These are phyloP conservation scores for Patagioenas fasciata DNA, from an alignment of 2,113 vertebrate species.

Conservation along the genomic window DNA sequence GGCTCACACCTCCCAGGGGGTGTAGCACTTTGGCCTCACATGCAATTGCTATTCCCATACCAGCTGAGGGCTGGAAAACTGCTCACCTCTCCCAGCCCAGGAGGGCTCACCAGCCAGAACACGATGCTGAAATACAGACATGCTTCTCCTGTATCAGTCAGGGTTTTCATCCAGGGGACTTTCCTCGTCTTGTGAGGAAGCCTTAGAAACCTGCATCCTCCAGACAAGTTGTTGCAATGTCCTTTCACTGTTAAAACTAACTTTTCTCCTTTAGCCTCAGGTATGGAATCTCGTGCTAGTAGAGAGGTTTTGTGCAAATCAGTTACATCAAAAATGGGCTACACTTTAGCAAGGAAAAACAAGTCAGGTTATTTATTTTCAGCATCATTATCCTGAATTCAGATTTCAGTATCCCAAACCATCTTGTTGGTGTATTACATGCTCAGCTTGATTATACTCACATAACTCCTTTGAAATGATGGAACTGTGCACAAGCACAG, in stretches of 20 bases:
- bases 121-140: accelerated
- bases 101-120: neutral
- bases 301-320: neutral
- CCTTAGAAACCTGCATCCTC: neutral
- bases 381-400: neutral
- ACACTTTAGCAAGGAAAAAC: neutral
- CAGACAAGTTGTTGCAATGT: neutral
- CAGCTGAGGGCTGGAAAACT: neutral
- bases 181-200: neutral
- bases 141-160: accelerated
- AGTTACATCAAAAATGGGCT: neutral
- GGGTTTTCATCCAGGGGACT: neutral
- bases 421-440: neutral
- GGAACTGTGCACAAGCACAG: neutral
- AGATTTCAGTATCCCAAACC: neutral
- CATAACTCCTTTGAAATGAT: neutral
- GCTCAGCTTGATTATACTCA: neutral
- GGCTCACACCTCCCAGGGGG: neutral
- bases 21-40: neutral
- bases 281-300: neutral
- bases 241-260: neutral
- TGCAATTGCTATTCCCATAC: accelerated
- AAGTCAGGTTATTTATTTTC: neutral
- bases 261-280: neutral
- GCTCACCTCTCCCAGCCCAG: neutral